Evolutionary conservation across 2,113 vertebrate species (phyloP).

Genomic region (Plecotus auritus): DNA sequence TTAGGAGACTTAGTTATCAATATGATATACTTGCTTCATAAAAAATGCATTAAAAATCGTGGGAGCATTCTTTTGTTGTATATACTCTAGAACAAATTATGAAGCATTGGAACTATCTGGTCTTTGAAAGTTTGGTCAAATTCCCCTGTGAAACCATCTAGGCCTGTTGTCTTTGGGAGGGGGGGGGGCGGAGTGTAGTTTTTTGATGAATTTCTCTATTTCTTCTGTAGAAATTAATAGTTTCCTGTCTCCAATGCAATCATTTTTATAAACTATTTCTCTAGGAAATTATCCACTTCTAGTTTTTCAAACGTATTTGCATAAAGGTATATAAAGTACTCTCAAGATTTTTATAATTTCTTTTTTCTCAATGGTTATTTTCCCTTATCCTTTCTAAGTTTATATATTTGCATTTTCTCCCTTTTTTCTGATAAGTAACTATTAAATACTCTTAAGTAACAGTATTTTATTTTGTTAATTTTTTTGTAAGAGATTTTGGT

Average conservation of each 20-base stretch:
- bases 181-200: rapidly evolving
- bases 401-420: background rate
- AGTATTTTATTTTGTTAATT: background rate
- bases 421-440: background rate
- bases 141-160: background rate
- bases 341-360: background rate
- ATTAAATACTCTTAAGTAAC: background rate
- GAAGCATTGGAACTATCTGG: background rate
- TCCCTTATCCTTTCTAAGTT: background rate
- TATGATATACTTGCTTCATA: background rate
- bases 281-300: background rate
- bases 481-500: background rate
- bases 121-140: background rate
- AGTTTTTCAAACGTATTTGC: background rate
- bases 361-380: background rate
- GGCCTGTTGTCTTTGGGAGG: background rate
- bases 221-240: background rate
- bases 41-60: background rate
- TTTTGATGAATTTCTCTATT: background rate
- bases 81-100: background rate
- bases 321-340: background rate
- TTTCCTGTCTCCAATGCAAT: background rate
- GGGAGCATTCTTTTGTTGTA: background rate
- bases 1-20: background rate
- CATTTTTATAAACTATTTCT: background rate